Conservation (phyloP, 2,113 vertebrate species). For the Pavo muticus region DNA sequence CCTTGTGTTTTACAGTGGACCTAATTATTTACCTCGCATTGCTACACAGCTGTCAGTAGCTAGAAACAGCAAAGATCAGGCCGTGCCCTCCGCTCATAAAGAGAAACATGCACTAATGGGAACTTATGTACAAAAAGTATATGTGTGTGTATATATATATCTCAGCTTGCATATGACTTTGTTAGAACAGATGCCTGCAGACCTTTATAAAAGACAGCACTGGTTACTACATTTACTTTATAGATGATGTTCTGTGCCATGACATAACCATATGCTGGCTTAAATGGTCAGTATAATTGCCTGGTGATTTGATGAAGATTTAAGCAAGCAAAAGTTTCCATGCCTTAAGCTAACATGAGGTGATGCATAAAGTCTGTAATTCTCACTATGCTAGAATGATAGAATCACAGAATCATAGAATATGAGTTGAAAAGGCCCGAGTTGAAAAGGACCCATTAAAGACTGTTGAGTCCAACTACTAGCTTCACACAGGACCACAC, state of each 20-base stretch:
- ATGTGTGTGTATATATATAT: background rate
- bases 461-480: background rate
- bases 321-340: constrained; percentile 13
- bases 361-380: background rate
- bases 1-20: background rate
- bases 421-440: background rate
- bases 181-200: background rate
- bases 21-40: background rate
- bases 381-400: background rate
- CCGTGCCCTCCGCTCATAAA: background rate
- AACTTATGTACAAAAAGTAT: background rate
- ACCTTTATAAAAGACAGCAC: background rate
- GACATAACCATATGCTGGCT: background rate
- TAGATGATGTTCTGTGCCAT: background rate
- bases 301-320: background rate
- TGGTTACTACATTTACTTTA: background rate
- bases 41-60: background rate
- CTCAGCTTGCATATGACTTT: background rate
- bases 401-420: background rate
- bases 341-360: background rate
- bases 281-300: constrained; percentile 33
- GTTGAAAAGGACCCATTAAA: background rate
- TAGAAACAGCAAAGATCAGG: background rate
- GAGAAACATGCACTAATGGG: background rate
- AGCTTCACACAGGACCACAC: background rate